phyloP scores from a whole-genome alignment of 2,797 vertebrate species.

The Coregonus ussuriensis region DNA sequence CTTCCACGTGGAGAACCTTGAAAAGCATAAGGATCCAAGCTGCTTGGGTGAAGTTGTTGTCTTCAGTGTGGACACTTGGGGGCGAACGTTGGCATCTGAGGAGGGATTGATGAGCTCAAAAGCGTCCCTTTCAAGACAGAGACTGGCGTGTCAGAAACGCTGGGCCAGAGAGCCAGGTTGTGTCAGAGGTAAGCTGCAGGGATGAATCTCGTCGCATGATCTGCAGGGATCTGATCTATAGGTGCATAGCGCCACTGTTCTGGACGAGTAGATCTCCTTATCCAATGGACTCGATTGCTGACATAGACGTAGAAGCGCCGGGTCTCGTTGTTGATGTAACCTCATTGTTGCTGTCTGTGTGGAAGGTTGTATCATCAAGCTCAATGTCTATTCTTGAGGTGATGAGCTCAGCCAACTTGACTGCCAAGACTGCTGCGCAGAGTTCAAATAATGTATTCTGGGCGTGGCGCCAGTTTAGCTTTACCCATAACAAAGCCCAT shows the following conservation, averaged over 20 bases:
- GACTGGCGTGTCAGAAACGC: conserved; percentile 4
- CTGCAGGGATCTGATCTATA: conserved; percentile 23
- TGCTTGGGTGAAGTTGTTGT: background rate
- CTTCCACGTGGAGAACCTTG: too few relatives aligned
- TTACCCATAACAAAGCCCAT: background rate
- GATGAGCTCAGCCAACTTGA: background rate
- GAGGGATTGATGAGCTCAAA: conserved; percentile 9
- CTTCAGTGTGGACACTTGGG: background rate
- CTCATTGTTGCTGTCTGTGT: background rate
- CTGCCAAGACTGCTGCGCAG: too few relatives aligned
- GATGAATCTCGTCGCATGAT: conserved; percentile 13
- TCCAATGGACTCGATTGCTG: conserved; percentile 26
- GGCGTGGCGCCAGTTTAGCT: background rate
- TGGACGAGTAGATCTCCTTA: conserved; percentile 19
- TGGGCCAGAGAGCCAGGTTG: conserved; percentile 24
- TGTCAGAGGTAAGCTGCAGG: background rate
- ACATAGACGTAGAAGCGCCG: conserved; percentile 32
- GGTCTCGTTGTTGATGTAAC: conserved; percentile 19
- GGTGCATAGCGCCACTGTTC: conserved; percentile 36
- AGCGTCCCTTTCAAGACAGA: background rate
- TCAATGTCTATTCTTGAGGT: background rate
- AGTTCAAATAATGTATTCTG: too few relatives aligned
- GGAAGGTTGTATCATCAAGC: background rate
- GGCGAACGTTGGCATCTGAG: background rate
- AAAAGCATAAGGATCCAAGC: too few relatives aligned